Conservation (phyloP, 2,797 vertebrate genomes). For the Xiphorhynchus erythropygius region DNA sequence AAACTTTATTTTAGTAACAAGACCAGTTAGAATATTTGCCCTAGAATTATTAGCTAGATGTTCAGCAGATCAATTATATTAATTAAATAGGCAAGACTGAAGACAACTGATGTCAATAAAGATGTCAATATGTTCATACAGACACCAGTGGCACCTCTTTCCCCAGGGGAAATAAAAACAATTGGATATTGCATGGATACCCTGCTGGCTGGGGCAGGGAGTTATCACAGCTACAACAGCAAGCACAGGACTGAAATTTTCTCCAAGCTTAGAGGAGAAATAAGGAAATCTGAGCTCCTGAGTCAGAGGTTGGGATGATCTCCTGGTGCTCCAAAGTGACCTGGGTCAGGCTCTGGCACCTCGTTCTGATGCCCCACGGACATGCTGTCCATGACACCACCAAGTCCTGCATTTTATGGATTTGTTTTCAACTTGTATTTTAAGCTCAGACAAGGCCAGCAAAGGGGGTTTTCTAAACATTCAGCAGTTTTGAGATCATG, state of each 20-base stretch:
- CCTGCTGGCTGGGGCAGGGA: not conserved
- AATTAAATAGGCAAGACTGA: slow-evolving; percentile 19
- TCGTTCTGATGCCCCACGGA: not conserved
- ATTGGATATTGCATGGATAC: not conserved
- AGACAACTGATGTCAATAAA: slow-evolving; percentile 13
- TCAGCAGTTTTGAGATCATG: not conserved
- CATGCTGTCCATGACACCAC: not conserved
- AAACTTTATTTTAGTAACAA: slow-evolving; percentile 17
- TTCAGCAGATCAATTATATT: slow-evolving; percentile 16
- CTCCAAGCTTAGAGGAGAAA: not conserved
- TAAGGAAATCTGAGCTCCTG: not conserved
- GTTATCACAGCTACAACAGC: not conserved
- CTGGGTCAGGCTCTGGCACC: not conserved
- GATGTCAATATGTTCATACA: not conserved
- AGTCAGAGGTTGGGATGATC: not conserved
- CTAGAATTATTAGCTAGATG: slow-evolving; percentile 13
- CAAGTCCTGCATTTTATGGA: not conserved
- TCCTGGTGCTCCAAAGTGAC: not conserved
- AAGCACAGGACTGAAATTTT: not conserved
- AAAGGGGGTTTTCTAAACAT: not conserved
- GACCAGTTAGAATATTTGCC: not conserved
- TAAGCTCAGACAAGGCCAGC: not conserved
- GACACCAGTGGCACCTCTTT: not conserved
- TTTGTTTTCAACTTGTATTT: not conserved
- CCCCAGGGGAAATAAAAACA: not conserved